These are phyloP conservation scores for Enteromius fasciolatus DNA, from an alignment of 2,797 vertebrate genomes.

Conservation along the genomic window DNA sequence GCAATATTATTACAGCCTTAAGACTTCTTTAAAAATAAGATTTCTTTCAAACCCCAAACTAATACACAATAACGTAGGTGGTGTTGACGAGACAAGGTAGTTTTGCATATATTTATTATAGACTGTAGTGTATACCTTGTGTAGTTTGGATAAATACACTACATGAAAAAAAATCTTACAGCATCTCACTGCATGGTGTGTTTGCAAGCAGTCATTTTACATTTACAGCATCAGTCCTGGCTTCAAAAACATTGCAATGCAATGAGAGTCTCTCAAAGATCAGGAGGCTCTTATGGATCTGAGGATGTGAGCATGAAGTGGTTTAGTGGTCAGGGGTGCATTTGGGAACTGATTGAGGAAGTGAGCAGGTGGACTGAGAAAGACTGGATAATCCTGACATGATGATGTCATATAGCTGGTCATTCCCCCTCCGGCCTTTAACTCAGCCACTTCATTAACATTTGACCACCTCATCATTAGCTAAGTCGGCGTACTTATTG, in stretches of 20 bases:
- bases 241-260: neutral
- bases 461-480: constrained; percentile 46
- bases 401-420: constrained; percentile 39
- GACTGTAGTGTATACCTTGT: neutral
- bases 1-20: neutral
- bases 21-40: neutral
- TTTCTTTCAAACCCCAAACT: neutral
- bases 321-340: constrained; percentile 21
- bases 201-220: neutral
- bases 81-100: neutral
- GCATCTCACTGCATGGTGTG: neutral
- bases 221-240: neutral
- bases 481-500: constrained; percentile 22
- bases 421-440: constrained; percentile 38
- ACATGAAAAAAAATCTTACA: neutral
- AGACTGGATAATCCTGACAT: constrained; percentile 49
- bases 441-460: constrained; percentile 47
- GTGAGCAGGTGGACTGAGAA: constrained; percentile 46
- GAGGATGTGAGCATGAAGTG: constrained; percentile 17
- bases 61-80: too few species aligned
- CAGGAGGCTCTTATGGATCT: neutral
- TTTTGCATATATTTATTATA: neutral
- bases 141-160: neutral
- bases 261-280: neutral
- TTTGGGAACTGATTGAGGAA: constrained; percentile 54